Percentiles rank a stretch among this genome's conserved stretches.
These are phyloP conservation scores for Chromoteleia sp. DNA, from an alignment of 2,888 invertebrate species.

Conservation along the genomic window DNA sequence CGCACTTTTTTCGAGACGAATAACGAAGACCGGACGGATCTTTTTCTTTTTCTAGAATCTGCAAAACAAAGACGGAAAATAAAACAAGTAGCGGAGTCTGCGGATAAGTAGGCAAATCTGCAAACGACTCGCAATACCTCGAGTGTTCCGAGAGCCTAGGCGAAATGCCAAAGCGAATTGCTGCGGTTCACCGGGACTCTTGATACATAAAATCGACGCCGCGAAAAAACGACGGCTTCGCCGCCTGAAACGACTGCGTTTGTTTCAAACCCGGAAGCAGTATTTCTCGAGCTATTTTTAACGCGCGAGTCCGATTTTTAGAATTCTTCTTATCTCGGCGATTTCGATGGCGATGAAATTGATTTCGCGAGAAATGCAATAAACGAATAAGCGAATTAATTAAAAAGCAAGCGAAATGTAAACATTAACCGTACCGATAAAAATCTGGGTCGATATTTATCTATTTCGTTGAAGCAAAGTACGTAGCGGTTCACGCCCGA, in stretches of 20 bases:
- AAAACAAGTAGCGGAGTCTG: conserved; percentile 26
- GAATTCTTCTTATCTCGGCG: not conserved
- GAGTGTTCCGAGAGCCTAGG: conserved; percentile 14
- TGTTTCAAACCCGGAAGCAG: conserved; percentile 36
- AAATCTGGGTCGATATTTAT: no score
- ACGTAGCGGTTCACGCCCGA: no score
- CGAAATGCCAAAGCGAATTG: conserved; percentile 55
- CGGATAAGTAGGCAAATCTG: conserved; percentile 53
- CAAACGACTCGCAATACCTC: conserved; percentile 36
- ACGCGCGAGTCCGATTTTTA: conserved; percentile 10
- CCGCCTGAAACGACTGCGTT: conserved; percentile 27
- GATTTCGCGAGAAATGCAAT: no score
- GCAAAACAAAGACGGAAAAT: not conserved
- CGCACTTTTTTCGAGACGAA: not conserved
- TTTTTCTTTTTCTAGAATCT: conserved; percentile 24
- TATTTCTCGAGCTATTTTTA: conserved; percentile 28
- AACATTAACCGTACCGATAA: no score
- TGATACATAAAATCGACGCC: conserved; percentile 45
- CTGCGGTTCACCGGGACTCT: conserved; percentile 38
- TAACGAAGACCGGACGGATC: conserved; percentile 8
- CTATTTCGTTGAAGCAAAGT: no score
- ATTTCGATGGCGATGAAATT: no score
- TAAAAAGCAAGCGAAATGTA: no score
- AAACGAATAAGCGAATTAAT: no score
- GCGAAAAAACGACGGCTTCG: conserved; percentile 17